Evolutionary conservation across 2,888 invertebrate genomes (phyloP).

Genomic region (Dysmachus trigonus): DNA sequence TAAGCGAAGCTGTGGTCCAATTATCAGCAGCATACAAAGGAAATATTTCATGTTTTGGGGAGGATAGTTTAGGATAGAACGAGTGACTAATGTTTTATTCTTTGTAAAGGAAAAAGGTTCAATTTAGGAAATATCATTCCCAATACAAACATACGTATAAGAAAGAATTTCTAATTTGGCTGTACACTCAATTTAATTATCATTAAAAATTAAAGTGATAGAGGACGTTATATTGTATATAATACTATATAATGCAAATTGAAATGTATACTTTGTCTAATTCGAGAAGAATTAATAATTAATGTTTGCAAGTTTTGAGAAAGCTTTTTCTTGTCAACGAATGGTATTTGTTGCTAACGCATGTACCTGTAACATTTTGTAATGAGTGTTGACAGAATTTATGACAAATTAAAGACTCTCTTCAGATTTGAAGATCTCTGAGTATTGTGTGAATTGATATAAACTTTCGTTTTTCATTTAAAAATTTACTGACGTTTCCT

Average conservation of each 20-base stretch:
- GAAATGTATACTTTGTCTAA: not conserved
- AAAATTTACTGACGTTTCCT: no score
- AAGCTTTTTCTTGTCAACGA: no score
- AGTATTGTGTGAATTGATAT: no score
- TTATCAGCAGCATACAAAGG: not conserved
- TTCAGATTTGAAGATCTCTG: no score
- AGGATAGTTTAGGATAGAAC: not conserved
- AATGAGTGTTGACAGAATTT: no score
- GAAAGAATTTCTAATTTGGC: not conserved
- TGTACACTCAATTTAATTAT: not conserved
- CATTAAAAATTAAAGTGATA: not conserved
- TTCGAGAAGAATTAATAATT: not conserved
- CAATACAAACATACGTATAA: not conserved
- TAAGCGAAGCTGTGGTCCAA: not conserved
- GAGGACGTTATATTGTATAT: not conserved
- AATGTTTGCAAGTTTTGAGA: not conserved
- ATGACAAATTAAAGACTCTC: no score
- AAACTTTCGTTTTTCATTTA: no score
- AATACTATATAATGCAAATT: not conserved
- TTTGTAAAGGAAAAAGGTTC: not conserved
- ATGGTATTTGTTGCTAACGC: no score
- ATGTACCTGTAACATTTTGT: no score
- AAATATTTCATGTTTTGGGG: not conserved
- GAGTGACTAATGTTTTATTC: not conserved
- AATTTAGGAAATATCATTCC: not conserved